These are phyloP conservation scores for Siniperca scherzeri DNA, from an alignment of 2,797 vertebrate species.

Conservation along the genomic window DNA sequence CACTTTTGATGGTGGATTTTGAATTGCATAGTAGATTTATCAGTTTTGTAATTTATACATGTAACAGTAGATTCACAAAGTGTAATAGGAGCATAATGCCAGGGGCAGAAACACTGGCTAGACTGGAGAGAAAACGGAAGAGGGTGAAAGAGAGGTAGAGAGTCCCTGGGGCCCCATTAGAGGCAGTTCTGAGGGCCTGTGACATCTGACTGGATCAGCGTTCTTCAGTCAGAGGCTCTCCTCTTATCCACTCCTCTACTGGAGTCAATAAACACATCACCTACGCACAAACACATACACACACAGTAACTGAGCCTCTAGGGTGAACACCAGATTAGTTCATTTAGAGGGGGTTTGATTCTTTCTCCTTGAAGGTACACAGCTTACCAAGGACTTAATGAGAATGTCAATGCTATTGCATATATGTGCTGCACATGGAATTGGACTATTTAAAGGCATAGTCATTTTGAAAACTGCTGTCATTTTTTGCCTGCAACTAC, in stretches of 20 bases:
- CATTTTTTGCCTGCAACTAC: conserved; percentile 8
- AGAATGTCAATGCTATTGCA: conserved; percentile 59
- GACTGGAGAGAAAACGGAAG: conserved; percentile 53
- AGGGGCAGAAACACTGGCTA: conserved; percentile 51
- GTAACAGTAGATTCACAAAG: conserved; percentile 21
- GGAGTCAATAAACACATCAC: conserved; percentile 87
- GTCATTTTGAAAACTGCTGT: conserved; percentile 28
- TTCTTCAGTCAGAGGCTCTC: conserved; percentile 81
- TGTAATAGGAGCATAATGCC: conserved; percentile 53
- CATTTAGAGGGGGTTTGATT: conserved; percentile 78
- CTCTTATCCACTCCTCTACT: conserved; percentile 84
- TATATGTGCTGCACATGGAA: conserved; percentile 49
- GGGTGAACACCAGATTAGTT: conserved; percentile 81
- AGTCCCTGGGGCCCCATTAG: conserved; percentile 84
- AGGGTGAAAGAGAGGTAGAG: conserved; percentile 72
- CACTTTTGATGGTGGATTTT: neutral
- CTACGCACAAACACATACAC: conserved; percentile 75
- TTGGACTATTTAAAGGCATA: conserved; percentile 32
- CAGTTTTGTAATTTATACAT: conserved; percentile 36
- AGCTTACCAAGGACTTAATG: conserved; percentile 68
- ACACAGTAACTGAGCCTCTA: conserved; percentile 72
- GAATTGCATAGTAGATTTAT: conserved; percentile 3
- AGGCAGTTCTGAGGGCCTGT: conserved; percentile 84
- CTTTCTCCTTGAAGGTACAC: conserved; percentile 71
- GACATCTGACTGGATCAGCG: conserved; percentile 88